phyloP scores from a whole-genome alignment of 2,888 invertebrate genomes.

The Nematopogon swammerdamellus region DNA sequence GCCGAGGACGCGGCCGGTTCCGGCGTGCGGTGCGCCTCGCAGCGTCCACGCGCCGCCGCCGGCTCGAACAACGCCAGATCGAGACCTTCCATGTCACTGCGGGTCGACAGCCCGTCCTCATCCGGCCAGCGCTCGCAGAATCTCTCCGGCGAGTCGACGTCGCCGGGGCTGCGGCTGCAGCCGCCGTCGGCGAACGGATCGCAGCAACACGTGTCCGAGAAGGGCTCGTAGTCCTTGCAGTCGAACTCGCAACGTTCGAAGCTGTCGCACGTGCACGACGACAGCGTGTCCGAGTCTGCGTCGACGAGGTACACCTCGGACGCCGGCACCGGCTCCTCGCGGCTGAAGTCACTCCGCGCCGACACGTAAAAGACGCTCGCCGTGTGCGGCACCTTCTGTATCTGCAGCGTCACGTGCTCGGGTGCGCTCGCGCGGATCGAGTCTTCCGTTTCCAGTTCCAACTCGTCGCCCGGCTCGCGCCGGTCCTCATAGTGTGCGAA shows the following conservation, averaged over 20 bases:
- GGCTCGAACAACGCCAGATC: constrained; percentile 66
- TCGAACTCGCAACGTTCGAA: constrained; percentile 57
- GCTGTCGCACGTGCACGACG: constrained; percentile 53
- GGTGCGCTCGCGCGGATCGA: constrained; percentile 22
- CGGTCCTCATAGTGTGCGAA: constrained; percentile 49
- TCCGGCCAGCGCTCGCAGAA: constrained; percentile 37
- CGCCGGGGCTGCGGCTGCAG: constrained; percentile 48
- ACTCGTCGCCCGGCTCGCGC: constrained; percentile 27
- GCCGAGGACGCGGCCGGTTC: constrained; percentile 7
- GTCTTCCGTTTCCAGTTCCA: constrained; percentile 23
- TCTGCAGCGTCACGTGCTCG: constrained; percentile 27
- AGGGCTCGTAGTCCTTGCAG: constrained; percentile 56
- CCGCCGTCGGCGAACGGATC: constrained; percentile 48
- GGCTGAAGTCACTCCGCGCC: constrained; percentile 26
- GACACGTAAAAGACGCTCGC: constrained; percentile 43
- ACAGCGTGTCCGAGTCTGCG: constrained; percentile 45
- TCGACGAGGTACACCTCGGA: constrained; percentile 36
- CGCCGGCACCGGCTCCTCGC: constrained; percentile 26
- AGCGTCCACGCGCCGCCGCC: constrained; percentile 19
- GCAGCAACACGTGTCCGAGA: constrained; percentile 60
- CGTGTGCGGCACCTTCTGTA: constrained; percentile 45
- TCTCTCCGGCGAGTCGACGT: constrained; percentile 46
- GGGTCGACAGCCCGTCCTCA: constrained; percentile 40
- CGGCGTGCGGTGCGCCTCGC: constrained; percentile 1
- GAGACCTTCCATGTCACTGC: constrained; percentile 64